Evolutionary conservation across 2,888 invertebrate species (phyloP), one percentile per base, ranked within the genome.

Genomic region (Hermaeophaga mercurialis): DNA sequence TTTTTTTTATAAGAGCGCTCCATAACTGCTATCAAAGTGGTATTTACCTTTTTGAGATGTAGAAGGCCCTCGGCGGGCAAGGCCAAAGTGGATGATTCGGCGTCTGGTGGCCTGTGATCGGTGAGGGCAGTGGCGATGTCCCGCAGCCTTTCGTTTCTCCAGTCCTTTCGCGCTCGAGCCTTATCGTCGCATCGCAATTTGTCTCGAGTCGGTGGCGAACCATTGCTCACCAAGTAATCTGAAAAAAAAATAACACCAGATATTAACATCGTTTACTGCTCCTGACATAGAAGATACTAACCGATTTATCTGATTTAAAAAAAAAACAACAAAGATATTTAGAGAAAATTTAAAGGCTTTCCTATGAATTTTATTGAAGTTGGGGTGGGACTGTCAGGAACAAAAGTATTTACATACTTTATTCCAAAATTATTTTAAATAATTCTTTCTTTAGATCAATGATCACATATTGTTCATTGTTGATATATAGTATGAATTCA

Each of bases 51-150:
- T 77, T 95, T 90, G 64, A 92, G 87, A 73, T 93, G 91, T 45
- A 92, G 80, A 33, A 91, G 80, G 69, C 91, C 87, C 73, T 91
- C 91, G 0, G 89, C 86, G 3, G 89, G 88, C 19, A 90, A 77
- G 39, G 85, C 83, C 59, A 85, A 74, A 69, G 83, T 83, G 12
- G 83, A 80, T 1, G 52, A 52, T 52, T 43, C 52, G 7, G 52
- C 43, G 36, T 82, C 81, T 1, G 84, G 82, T 5, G 77, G 76
- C 64, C 85, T 78, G 11, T 52, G 52, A 15, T 90, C 89, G 8
- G 91, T 91, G 65, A 91, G 82, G 12, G 91, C 90, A 46, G 89
- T 91, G 2, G 91, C 90, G 67, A 92, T 90, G 74, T 91, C 91
- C 63, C 91, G 85, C 62, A 91, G 80, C 71, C 91, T 87, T 70